phyloP scores from a whole-genome alignment of 92 coral and sea anemone species.

The Scolanthus callimorphus region DNA sequence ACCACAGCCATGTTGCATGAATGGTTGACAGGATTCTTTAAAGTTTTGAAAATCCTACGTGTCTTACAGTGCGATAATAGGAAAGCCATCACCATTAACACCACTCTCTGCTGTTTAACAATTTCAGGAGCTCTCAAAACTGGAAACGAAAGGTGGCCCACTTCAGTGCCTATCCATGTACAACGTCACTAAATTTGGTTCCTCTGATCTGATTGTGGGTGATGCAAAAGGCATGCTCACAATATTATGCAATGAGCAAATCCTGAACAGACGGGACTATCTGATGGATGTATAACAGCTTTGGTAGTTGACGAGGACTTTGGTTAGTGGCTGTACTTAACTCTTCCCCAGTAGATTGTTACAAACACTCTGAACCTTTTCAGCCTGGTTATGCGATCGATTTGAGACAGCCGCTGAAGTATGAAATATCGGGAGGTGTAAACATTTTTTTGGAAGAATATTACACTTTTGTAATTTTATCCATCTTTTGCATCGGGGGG shows the following conservation, averaged over 20 bases:
- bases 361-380: not conserved
- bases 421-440: too few species aligned
- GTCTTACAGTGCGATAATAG: too few species aligned
- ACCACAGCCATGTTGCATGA: too few species aligned
- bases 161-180: conserved; percentile 55
- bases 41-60: too few species aligned
- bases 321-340: conserved; percentile 53
- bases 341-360: not conserved
- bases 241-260: conserved; percentile 77
- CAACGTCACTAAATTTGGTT: conserved; percentile 72
- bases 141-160: conserved; percentile 84
- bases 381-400: not conserved
- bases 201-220: conserved; percentile 79
- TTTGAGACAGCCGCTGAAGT: not conserved
- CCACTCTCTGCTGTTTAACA: too few species aligned
- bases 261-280: conserved; percentile 61
- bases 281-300: conserved; percentile 71
- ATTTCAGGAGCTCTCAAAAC: conserved; percentile 59
- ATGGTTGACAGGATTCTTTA: too few species aligned
- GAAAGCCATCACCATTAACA: too few species aligned
- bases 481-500: too few species aligned
- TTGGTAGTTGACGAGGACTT: conserved; percentile 64
- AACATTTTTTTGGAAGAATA: too few species aligned
- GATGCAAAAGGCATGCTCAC: conserved; percentile 78
- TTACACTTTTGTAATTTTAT: too few species aligned